Evolutionary conservation across 1,140 invertebrate species (phyloP), one percentile per base, ranked within the genome.

Genomic region (Nymphalis io): DNA sequence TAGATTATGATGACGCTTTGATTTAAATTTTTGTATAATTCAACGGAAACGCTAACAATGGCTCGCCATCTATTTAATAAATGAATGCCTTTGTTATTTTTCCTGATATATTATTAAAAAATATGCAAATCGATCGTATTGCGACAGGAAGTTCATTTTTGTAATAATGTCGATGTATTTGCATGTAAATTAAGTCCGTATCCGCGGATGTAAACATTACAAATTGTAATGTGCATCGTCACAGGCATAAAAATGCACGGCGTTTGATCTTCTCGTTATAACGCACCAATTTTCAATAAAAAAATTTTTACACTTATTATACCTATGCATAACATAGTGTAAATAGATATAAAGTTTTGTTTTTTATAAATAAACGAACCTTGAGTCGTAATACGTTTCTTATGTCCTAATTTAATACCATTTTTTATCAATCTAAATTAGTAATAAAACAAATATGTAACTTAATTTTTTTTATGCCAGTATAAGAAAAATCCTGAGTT

Each of bases 1-100:
- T 81, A 81, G 76, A 85, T 88, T 88, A 85, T 85, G 76, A 85
- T 79, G 79, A 79, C 72, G 71, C 70, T 75, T 74, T 84, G 82
- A 89, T 89, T 86, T 82, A 83, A 88, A 84, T 85, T 90, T 90
- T 88, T 85, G 83, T 88, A 91, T 87, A 85, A 89, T 87, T 87
- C 75, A 78, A 82, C 87, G 89, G 89, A 91, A 88, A 80, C 79
- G 70, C 78, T 75, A 79, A 89, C 87, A 87, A 91, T 85, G 79
- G 88, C 72, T 46, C 70, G 60, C 74, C 72, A 74, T 77, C 75
- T 77, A 79, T 84, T 84, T 83, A 79, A 83, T 87, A 83, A 82
- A 81, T 60, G 70, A 74, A 73, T 66, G 75, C 85, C 83, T 85
- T 90, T 90, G 88, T 90, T 88, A 80, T 87, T 84, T 82, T 82